Conservation (phyloP, 2,888 invertebrate genomes). For the Hyalella azteca region DNA sequence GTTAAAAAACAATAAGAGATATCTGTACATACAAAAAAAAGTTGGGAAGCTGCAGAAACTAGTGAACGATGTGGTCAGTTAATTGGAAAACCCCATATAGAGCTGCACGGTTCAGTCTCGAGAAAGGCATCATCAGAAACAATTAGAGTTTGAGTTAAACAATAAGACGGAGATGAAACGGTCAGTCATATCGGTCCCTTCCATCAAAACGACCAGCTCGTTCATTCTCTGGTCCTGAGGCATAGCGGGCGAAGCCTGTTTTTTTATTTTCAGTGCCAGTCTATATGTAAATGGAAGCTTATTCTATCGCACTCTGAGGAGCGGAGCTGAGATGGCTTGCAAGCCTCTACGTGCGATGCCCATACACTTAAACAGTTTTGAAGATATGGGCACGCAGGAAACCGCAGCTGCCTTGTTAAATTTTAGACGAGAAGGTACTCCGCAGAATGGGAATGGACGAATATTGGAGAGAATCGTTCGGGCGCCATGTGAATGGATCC, state of each 20-base stretch:
- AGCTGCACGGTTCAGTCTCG: background rate
- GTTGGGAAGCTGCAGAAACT: too few relatives aligned
- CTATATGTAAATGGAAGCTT: constrained; percentile 27
- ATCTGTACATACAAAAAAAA: too few relatives aligned
- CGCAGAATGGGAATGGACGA: constrained; percentile 5
- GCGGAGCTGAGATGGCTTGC: background rate
- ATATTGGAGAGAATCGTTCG: background rate
- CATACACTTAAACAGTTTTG: background rate
- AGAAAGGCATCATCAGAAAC: background rate
- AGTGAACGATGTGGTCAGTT: too few relatives aligned
- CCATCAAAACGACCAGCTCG: background rate
- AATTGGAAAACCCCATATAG: too few relatives aligned
- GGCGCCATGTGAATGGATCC: background rate
- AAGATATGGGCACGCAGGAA: constrained; percentile 1
- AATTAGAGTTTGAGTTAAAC: background rate
- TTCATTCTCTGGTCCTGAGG: background rate
- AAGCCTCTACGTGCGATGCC: background rate
- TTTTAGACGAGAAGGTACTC: constrained; percentile 1
- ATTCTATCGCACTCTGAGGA: background rate
- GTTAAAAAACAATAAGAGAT: too few relatives aligned
- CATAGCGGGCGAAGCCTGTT: too few relatives aligned
- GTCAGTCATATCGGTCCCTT: background rate
- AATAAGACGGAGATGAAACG: background rate
- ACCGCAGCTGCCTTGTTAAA: constrained; percentile 22
- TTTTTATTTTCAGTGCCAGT: background rate